Evolutionary conservation across 2,797 vertebrate genomes (phyloP), one percentile per base, ranked within the genome.

Genomic region (Huso huso): DNA sequence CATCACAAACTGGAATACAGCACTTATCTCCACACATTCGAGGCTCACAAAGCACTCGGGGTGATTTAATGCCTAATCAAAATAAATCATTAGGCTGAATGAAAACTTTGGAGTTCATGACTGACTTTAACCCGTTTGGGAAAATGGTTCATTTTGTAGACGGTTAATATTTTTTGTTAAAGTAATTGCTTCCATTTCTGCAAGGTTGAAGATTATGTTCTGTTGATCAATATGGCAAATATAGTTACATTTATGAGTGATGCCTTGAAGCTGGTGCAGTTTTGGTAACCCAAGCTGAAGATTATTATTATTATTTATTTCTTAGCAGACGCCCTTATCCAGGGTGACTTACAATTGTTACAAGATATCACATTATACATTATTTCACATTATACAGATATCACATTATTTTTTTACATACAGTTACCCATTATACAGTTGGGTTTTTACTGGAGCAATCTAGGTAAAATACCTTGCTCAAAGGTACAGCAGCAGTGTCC

Each of bases 1-100:
- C 10, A 51, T 23, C 61, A 11, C 49, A 67, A 62, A 50, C 18
- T 62, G 60, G 50, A 67, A 67, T 67, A 67, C 51, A 67, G 23
- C 60, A 67, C 66, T 67, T 52, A 62, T 61, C 60, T 49, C 18
- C 51, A 48, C 15, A 59, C 66, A 53, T 15, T 61, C 50, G 10
- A 51, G 61, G 18, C 49, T 23, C 51, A 62, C 61, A 61, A 51
- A 67, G 18, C 60, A 62, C 58, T 12, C 2, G 12, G 15, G 13
- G 12, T 61, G 59, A 61, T 61, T 61, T 15, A 61, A 48, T 7
- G 7, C 37, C 10, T 13, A 63, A 63, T 12, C 8, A 63, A 50
- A 63, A 49, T 7, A 63, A 48, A 48, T 18, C 62, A 63, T 48
- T 48, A 63, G 9, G 12, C 62, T 50, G n/a, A 50, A n/a, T 10